A percentile compares a stretch with the other conserved stretches of the same genome.
Conservation (phyloP, 2,797 vertebrate species). For the Ceyx erithaca region DNA sequence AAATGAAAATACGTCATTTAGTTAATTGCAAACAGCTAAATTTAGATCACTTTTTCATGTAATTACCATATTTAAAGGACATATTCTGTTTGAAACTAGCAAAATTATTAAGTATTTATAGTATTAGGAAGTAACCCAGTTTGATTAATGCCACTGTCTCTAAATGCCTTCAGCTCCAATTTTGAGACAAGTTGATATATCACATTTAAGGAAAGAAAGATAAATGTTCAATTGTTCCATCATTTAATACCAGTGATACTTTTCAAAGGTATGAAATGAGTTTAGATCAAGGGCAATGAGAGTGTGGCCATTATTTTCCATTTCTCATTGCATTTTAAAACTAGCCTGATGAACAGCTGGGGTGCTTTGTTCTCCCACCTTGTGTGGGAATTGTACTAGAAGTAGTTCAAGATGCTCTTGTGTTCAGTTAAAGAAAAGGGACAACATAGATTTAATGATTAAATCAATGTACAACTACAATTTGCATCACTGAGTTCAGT, state of each 20-base stretch:
- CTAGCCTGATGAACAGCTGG: neutral
- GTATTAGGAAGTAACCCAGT: neutral
- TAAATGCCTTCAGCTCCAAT: neutral
- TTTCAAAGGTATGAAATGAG: neutral
- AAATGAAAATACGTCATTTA: neutral
- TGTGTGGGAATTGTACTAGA: neutral
- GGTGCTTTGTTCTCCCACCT: neutral
- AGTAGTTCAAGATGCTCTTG: neutral
- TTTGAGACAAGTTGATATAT: neutral
- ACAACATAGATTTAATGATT: neutral
- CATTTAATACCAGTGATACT: neutral
- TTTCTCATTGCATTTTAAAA: neutral
- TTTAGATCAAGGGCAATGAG: neutral
- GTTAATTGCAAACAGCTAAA: constrained; percentile 10
- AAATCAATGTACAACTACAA: neutral
- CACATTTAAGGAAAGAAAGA: neutral
- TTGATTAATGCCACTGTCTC: neutral
- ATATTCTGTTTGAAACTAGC: neutral
- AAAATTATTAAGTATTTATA: neutral
- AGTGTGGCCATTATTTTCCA: neutral
- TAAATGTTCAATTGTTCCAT: neutral
- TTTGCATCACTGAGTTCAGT: neutral
- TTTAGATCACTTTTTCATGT: constrained; percentile 15
- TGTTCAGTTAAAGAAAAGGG: neutral
- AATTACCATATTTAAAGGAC: constrained; percentile 24